Evolutionary conservation across 2,888 invertebrate genomes (phyloP), one percentile per base, ranked within the genome.

Genomic region (Bombylius major): DNA sequence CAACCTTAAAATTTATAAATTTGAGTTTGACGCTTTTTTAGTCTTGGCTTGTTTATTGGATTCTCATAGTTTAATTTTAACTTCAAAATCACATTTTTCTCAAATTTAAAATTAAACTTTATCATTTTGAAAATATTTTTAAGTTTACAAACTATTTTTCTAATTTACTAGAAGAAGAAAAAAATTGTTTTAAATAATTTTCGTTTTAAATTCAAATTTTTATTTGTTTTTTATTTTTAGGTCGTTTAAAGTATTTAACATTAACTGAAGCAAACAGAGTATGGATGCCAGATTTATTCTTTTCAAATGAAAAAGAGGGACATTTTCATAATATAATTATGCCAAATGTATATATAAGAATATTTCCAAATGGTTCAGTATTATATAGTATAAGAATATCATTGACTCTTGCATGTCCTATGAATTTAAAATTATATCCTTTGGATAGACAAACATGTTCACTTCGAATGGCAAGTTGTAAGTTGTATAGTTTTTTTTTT

Each of bases 231-330:
- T 45, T 53, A 36, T 61, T 68, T 68, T 9, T 73, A 87, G 92
- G 91, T 68, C 86, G 87, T 65, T 82, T 93, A 59, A 91, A 90
- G 75, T 94, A 94, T 78, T 80, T 94, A 62, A 93, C 94, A 56
- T 79, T 95, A 69, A 92, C 95, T 55, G 95, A 96, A 76, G 90
- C 94, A 55, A 90, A 89, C 76, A 84, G 92, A 65, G 92, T 97
- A 57, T 98, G 97, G 97, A 95, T 96, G 88, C 97, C 97, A 44
- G 97, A 98, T 79, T 79, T 96, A 65, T 97, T 96, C 82, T 96
- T 96, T 78, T 89, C 94, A 56, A 97, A 97, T 71, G 97, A 97
- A 78, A 97, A 97, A 75, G 92, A 93, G 71, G 97, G 96, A 55
- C 95, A 95, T 73, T 90, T 96, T 73, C 95, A 96, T 79, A 90